Evolutionary conservation across 2,113 vertebrate species (phyloP), one percentile per base, ranked within the genome.

Genomic region (Macquaria australasica): DNA sequence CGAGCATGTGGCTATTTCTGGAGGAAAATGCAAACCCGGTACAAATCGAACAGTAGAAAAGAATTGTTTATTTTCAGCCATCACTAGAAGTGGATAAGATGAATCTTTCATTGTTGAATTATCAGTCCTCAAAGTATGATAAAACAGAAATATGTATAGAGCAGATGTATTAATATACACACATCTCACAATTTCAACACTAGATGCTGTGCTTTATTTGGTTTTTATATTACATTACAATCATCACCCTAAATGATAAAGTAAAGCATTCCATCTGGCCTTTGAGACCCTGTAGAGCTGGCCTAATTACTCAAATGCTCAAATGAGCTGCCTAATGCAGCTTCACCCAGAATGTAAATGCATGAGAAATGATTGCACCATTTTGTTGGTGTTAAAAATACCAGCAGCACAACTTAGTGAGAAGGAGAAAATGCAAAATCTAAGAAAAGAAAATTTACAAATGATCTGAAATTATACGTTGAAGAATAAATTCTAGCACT

Each of bases 181-280:
- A 37, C 11, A 73, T 1, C 18, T n/a, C 5, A 79, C 41, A 59
- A 12, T 43, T 66, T 31, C 28, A 56, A 16, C 20, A 28, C 4
- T 41, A 41, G 16, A 55, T 20, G 18, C 34, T 81, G 60, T 15
- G 59, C 62, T 81, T 55, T 37, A 34, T 50, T 50, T 41, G 48
- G 39, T 64, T 83, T 88, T 77, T 48, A 56, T 68, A 73, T 59
- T 50, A 63, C 75, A 73, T 69, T 68, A 34, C 72, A 37, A 75
- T 74, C 56, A 86, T 82, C 37, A 80, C 50, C 39, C 72, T 53
- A 48, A 82, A 84, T 84, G 69, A 68, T 72, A 58, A 88, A 79
- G 58, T 68, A 53, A 83, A 68, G 63, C 48, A 15, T 77, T 74
- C 81, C 78, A 90, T 90, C 87, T 89, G 83, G 78, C 76, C 76